A percentile compares a stretch with the other conserved stretches of the same genome.
Conservation (phyloP, 2,888 invertebrate species). For the Napeogenes sylphis region DNA sequence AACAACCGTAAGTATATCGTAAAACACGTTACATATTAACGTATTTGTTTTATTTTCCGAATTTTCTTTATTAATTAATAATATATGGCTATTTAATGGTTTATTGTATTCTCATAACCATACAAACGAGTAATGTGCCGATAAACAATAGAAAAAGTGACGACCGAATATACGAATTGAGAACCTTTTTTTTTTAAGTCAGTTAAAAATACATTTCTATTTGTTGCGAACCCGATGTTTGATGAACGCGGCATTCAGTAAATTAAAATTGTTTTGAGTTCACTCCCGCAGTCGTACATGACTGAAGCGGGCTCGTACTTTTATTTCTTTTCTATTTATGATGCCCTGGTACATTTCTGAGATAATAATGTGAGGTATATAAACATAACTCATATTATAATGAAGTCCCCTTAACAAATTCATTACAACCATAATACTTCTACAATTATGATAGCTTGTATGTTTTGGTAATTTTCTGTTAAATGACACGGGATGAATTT, state of each 20-base stretch:
- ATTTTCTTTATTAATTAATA: no score
- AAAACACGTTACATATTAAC: no score
- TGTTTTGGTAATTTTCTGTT: no score
- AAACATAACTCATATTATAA: neutral
- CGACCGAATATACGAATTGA: neutral
- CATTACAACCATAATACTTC: no score
- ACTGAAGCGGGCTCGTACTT: conserved; percentile 24
- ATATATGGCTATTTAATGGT: no score
- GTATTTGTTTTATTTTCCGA: no score
- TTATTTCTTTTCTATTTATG: conserved; percentile 32
- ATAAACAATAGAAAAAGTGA: neutral
- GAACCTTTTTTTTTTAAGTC: conserved; percentile 2
- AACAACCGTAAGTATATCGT: neutral
- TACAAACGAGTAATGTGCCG: neutral
- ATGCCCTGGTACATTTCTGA: conserved; percentile 14
- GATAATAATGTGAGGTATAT: conserved; percentile 1
- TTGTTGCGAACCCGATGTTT: conserved; percentile 27
- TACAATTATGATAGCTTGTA: no score
- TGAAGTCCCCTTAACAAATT: neutral
- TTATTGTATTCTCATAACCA: no score
- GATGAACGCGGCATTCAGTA: conserved; percentile 31
- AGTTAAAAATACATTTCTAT: conserved; percentile 26
- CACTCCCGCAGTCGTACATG: conserved; percentile 23
- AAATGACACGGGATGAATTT: no score
- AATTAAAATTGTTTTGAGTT: conserved; percentile 37